Conservation (phyloP, 1,140 invertebrate species). For the Manduca sexta region DNA sequence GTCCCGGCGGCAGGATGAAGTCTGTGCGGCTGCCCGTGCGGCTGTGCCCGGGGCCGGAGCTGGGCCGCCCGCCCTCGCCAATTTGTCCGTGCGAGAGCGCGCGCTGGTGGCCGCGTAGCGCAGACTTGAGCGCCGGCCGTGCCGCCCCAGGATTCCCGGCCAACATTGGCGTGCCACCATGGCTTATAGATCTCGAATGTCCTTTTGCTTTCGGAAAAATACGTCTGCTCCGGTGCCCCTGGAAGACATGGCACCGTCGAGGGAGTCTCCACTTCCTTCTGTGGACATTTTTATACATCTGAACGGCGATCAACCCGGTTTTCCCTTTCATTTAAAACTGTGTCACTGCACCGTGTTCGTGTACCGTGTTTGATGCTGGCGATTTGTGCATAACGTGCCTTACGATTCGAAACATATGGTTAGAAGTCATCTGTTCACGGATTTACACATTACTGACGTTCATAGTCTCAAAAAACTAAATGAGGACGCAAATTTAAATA, state of each 20-base stretch:
- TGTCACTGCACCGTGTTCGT: constrained; percentile 12
- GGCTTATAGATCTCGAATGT: constrained; percentile 85
- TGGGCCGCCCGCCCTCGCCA: constrained; percentile 71
- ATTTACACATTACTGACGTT: constrained; percentile 51
- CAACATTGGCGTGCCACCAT: constrained; percentile 78
- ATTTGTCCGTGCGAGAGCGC: constrained; percentile 91
- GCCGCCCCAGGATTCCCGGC: constrained; percentile 65
- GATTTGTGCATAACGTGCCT: constrained; percentile 29
- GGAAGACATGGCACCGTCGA: constrained; percentile 60
- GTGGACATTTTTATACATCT: constrained; percentile 74
- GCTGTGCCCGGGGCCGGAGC: constrained; percentile 78
- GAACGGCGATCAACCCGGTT: constrained; percentile 38
- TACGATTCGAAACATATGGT: constrained; percentile 61
- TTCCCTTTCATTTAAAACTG: constrained; percentile 63
- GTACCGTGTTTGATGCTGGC: constrained; percentile 5
- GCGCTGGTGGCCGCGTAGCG: constrained; percentile 83
- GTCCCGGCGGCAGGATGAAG: constrained; percentile 88
- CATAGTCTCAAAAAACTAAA: constrained; percentile 24
- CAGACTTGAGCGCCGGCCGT: constrained; percentile 76
- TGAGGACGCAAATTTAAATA: constrained; percentile 2
- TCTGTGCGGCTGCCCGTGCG: constrained; percentile 89
- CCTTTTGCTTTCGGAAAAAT: constrained; percentile 74
- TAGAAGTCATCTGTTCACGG: constrained; percentile 60
- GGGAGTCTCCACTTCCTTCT: constrained; percentile 71
- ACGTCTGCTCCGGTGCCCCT: constrained; percentile 75